These are phyloP conservation scores for Drosophila sordidapex DNA, from an alignment of 2,888 invertebrate genomes.

Conservation along the genomic window DNA sequence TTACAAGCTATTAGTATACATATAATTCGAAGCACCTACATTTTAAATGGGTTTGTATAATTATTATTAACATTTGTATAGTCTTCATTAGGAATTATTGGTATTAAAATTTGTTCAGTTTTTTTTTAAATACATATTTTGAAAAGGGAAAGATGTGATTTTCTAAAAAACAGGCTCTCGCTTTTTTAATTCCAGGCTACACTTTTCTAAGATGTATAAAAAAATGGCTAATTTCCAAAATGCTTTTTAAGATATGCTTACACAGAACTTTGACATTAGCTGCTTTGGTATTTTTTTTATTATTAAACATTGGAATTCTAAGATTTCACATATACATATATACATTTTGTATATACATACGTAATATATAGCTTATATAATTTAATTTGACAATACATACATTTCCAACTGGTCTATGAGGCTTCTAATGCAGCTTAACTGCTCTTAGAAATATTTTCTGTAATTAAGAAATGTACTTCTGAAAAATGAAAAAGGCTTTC, in stretches of 20 bases:
- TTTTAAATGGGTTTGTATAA: neutral
- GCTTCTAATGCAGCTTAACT: neutral
- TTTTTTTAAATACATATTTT: neutral
- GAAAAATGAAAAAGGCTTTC: too few relatives aligned
- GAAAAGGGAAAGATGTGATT: neutral
- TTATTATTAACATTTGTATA: neutral
- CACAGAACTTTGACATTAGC: neutral
- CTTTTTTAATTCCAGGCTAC: neutral
- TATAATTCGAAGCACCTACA: neutral
- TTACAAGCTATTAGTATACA: neutral
- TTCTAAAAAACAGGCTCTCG: neutral
- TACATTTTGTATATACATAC: neutral
- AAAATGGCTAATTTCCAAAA: neutral
- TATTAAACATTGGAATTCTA: neutral
- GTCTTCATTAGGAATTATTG: neutral
- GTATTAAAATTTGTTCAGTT: neutral
- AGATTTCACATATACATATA: neutral
- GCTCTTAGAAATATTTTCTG: neutral
- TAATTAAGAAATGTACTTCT: neutral
- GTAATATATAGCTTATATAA: neutral
- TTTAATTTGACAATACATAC: neutral
- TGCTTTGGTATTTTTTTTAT: neutral
- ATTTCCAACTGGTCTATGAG: neutral
- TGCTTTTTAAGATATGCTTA: neutral
- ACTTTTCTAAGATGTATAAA: neutral